Evolutionary conservation across 1,140 invertebrate species (phyloP).

Genomic region (Aphaenogaster floridana): DNA sequence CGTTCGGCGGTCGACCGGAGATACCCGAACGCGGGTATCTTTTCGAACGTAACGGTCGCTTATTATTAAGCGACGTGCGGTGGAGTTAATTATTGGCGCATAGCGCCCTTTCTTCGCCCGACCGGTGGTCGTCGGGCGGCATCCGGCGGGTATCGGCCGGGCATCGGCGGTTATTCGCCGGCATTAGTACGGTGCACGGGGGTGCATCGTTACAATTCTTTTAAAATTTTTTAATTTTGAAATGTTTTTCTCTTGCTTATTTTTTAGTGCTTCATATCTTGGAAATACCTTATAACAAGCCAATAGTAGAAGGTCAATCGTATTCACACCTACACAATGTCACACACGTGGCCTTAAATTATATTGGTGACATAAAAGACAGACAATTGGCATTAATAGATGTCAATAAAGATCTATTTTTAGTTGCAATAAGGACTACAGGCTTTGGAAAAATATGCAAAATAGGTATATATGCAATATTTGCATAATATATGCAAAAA

Average conservation of each 20-base stretch:
- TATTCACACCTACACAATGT: slow-evolving; percentile 88
- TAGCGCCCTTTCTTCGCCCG: too few species aligned
- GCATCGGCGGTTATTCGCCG: too few species aligned
- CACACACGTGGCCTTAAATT: slow-evolving; percentile 92
- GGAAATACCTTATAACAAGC: slow-evolving; percentile 92
- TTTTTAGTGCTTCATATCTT: slow-evolving; percentile 94
- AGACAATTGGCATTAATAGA: slow-evolving; percentile 94
- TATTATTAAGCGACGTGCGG: too few species aligned
- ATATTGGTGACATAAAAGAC: slow-evolving; percentile 91
- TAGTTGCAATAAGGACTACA: slow-evolving; percentile 90
- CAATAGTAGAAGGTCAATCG: slow-evolving; percentile 90
- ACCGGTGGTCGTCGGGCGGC: too few species aligned
- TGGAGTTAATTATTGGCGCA: too few species aligned
- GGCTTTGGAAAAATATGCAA: slow-evolving; percentile 91
- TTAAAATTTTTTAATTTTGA: not conserved
- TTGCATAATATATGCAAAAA: not conserved
- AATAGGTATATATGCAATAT: slow-evolving; percentile 88
- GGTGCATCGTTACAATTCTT: too few species aligned
- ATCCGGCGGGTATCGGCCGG: too few species aligned
- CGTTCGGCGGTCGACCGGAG: too few species aligned
- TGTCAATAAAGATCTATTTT: slow-evolving; percentile 93
- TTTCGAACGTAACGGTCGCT: too few species aligned
- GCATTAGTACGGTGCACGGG: too few species aligned
- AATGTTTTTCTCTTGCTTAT: not conserved
- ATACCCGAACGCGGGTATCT: too few species aligned